A percentile compares a stretch with the other conserved stretches of the same genome.
Evolutionary conservation across 1,140 invertebrate species (phyloP).

Genomic region (Drosophila nigromelanica): DNA sequence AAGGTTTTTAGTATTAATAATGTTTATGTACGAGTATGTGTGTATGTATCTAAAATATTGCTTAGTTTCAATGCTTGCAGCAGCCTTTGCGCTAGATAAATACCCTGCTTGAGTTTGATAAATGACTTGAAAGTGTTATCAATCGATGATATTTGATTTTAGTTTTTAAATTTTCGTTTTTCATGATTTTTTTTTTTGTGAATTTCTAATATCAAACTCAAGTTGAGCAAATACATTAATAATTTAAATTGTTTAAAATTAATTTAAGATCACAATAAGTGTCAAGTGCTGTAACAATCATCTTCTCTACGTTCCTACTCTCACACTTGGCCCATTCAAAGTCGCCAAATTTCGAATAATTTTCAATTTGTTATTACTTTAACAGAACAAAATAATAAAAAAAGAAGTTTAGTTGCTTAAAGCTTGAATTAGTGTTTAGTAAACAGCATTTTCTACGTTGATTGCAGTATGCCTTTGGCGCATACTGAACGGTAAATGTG

Average conservation of each 20-base stretch:
- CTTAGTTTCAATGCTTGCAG: slow-evolving; percentile 50
- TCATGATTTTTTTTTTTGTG: neutral
- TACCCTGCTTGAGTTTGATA: slow-evolving; percentile 14
- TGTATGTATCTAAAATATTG: slow-evolving; percentile 51
- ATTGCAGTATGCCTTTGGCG: slow-evolving; percentile 4
- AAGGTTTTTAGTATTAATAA: slow-evolving; percentile 25
- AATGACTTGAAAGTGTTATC: slow-evolving; percentile 30
- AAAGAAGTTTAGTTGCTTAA: neutral
- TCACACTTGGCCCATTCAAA: slow-evolving; percentile 1
- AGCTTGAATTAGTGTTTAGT: neutral
- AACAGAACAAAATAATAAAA: neutral
- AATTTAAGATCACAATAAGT: slow-evolving; percentile 41
- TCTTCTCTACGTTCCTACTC: neutral
- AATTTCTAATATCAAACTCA: slow-evolving; percentile 28
- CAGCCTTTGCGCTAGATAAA: slow-evolving; percentile 29
- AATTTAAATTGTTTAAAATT: slow-evolving; percentile 40
- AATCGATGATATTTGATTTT: neutral
- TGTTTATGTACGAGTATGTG: slow-evolving; percentile 8
- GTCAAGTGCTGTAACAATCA: slow-evolving; percentile 19
- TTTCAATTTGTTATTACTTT: slow-evolving; percentile 4
- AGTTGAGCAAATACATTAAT: slow-evolving; percentile 39
- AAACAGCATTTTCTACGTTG: slow-evolving; percentile 5
- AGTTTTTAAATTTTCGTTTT: slow-evolving; percentile 2
- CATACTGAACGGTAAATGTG: slow-evolving; percentile 16
- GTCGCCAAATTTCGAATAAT: neutral